These are phyloP conservation scores for Heliconius himera DNA, from an alignment of 1,140 invertebrate genomes.

Conservation along the genomic window DNA sequence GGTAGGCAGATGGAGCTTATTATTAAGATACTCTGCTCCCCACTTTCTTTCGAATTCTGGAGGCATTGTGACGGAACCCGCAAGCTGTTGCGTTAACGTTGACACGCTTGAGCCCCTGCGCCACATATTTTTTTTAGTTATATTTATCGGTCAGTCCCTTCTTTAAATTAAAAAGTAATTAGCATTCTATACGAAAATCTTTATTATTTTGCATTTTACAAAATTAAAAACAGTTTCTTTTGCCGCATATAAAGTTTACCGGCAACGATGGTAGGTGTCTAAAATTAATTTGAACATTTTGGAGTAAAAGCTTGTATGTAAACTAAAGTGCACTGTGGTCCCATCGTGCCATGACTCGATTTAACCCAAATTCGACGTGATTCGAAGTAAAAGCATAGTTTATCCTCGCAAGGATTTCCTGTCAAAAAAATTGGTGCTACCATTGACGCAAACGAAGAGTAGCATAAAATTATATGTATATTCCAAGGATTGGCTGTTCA, in stretches of 20 bases:
- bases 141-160: neutral
- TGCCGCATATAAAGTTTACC: neutral
- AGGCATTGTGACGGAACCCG: no score
- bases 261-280: neutral
- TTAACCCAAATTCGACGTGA: neutral
- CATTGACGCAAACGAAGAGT: neutral
- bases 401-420: neutral
- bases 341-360: neutral
- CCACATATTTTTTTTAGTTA: no score
- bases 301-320: neutral
- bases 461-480: no score
- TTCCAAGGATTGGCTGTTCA: no score
- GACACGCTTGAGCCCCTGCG: no score
- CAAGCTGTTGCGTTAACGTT: no score
- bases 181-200: neutral
- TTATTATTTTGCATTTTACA: neutral
- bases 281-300: constrained; percentile 1
- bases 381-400: neutral
- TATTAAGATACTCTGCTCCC: no score
- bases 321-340: neutral
- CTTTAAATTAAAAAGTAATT: neutral
- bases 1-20: no score
- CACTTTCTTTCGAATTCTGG: no score
- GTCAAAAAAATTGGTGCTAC: neutral
- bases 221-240: neutral